These are phyloP conservation scores for Phytoseiulus persimilis DNA, from an alignment of 2,888 invertebrate species.

Conservation along the genomic window DNA sequence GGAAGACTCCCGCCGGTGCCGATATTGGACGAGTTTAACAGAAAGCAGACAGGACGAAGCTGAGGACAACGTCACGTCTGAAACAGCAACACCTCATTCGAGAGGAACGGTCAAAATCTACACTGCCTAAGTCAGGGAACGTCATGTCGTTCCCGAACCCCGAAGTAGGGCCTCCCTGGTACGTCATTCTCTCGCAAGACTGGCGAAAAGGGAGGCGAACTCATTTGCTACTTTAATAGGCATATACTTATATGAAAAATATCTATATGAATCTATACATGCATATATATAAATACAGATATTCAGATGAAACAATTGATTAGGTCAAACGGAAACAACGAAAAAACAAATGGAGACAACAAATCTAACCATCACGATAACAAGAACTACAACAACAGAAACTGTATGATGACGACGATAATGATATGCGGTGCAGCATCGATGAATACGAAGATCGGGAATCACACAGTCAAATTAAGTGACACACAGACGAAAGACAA, in stretches of 20 bases:
- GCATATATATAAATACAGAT: constrained; percentile 26
- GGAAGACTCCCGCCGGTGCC: not conserved
- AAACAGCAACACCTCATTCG: not conserved
- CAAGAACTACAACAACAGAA: not conserved
- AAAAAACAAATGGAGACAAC: not conserved
- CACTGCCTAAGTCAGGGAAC: constrained; percentile 38
- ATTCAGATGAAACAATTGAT: constrained; percentile 1
- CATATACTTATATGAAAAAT: constrained; percentile 27
- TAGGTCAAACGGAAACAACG: not conserved
- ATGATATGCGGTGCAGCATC: too few relatives aligned
- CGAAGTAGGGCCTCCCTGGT: constrained; percentile 10
- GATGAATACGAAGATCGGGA: too few relatives aligned
- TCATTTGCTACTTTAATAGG: constrained; percentile 37
- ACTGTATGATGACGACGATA: too few relatives aligned
- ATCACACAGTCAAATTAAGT: too few relatives aligned
- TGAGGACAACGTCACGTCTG: not conserved
- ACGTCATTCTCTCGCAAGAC: not conserved
- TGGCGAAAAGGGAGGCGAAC: not conserved
- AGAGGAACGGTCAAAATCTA: constrained; percentile 23
- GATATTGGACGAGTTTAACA: not conserved
- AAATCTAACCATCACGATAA: not conserved
- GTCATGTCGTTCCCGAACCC: not conserved
- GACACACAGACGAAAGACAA: not conserved
- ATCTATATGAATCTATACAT: constrained; percentile 31
- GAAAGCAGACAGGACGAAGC: not conserved